A percentile compares a stretch with the other conserved stretches of the same genome.
phyloP scores from a whole-genome alignment of 1,140 invertebrate genomes.

The Drosophila littoralis region DNA sequence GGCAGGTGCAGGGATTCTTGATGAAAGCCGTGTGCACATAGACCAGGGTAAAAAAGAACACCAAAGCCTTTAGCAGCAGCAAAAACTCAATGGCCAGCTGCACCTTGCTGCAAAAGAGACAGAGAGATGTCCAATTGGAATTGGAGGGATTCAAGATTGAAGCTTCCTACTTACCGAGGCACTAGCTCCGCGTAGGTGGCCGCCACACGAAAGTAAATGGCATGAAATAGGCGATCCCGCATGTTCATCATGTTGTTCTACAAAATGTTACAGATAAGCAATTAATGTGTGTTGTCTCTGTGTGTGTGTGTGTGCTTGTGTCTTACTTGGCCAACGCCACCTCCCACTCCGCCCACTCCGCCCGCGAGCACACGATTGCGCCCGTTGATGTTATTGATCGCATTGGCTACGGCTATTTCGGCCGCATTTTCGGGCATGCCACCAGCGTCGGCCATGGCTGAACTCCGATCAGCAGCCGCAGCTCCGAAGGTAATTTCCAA shows the following conservation, averaged over 20 bases:
- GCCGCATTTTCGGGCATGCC: constrained; percentile 51
- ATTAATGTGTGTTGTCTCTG: constrained; percentile 23
- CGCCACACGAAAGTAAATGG: constrained; percentile 96
- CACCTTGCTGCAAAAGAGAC: constrained; percentile 86
- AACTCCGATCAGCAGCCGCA: constrained; percentile 3
- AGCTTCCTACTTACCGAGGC: constrained; percentile 85
- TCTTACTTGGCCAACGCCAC: constrained; percentile 60
- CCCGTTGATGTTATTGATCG: constrained; percentile 74
- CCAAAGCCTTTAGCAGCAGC: constrained; percentile 94
- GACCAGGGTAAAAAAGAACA: constrained; percentile 94
- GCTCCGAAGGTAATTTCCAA: constrained; percentile 30
- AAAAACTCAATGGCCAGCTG: constrained; percentile 96
- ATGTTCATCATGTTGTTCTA: constrained; percentile 93
- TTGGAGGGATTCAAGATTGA: not conserved
- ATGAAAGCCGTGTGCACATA: constrained; percentile 98
- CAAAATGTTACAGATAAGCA: constrained; percentile 33
- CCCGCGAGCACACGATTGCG: constrained; percentile 57
- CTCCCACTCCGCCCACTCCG: constrained; percentile 31
- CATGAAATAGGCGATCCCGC: constrained; percentile 97
- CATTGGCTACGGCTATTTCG: constrained; percentile 69
- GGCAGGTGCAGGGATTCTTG: constrained; percentile 95
- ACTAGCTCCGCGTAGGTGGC: constrained; percentile 95
- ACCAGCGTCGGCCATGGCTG: constrained; percentile 42
- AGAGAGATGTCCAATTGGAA: not conserved
- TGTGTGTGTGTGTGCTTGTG: constrained; percentile 2